Evolutionary conservation across 2,113 vertebrate genomes (phyloP), one percentile per base, ranked within the genome.

Genomic region (Anhinga rufa): DNA sequence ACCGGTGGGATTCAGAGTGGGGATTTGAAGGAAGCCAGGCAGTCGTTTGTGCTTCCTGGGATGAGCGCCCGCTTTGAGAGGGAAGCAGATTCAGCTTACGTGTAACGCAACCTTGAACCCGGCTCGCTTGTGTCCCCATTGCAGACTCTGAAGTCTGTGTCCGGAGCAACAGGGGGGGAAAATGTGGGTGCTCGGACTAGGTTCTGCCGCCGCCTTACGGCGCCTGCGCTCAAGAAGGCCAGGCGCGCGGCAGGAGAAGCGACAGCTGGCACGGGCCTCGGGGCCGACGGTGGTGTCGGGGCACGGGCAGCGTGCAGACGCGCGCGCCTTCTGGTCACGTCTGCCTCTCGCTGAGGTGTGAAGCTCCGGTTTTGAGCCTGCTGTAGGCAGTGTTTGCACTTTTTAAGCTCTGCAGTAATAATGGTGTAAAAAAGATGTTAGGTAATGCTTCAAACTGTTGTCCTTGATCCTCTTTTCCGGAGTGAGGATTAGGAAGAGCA

Each of bases 241-340:
- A 17, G 36, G 12, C 6, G 5, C 0, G 1, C 0, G 1, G 20
- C 88, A 80, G 86, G 49, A 54, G 60, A 22, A 49, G 7, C 2
- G 54, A 17, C 48, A 44, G 44, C 79, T 51, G 57, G 16, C 14
- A 4, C 1, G 24, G 34, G 85, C 46, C 78, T 49, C 0, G 0
- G 57, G 51, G 62, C 64, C 4, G 2, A 3, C 1, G 2, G 36
- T 2, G 5, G 46, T 2, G 18, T 15, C 9, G 6, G n/a, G 54
- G 40, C 14, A 6, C 2, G 2, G 17, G 44, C 49, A 34, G 68
- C 0, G 1, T 8, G 38, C 55, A 46, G 81, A 10, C 25, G 22
- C 4, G 0, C 2, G 4, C 2, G 5, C 68, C 49, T 46, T 61
- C 78, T 78, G 70, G 31, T 29, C 31, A 0, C 4, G 5, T 55